Base-by-base conservation (phyloP, 1,140 invertebrate species). In the Hirudo medicinalis region DNA sequence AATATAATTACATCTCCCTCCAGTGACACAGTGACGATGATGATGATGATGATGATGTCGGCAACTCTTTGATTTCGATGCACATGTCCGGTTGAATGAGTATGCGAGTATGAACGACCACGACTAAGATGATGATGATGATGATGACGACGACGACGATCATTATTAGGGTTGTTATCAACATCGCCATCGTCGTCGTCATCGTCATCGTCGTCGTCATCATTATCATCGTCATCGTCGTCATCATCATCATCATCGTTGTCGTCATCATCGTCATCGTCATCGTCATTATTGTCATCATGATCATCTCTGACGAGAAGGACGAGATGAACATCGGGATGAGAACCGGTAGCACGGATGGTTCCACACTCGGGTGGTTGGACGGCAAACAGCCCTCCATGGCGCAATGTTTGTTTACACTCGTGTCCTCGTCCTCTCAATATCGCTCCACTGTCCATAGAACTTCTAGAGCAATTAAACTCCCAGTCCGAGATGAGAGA, bases 401-500 rank as follows among this genome's bases (percentile, higher is more conserved):
- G 43, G 43, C 43, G 43, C 43, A 49, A 49, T 49, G 43, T 49
- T 49, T 49, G 43, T 49, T 49, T 49, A 49, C 43, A 49, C 43
- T 49, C 43, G 43, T 49, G 13, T 13, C 5, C 43, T 49, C 13
- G 43, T 11, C 43, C 43, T 49, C 43, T 49, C 11, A 49, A 49
- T 49, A 49, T 49, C 43, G 43, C 43, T 49, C 43, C 15, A 9
- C 15, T 13, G 43, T 49, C 43, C 43, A 49, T 49, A 49, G 43
- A 63, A 63, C 57, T 63, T 25, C 19, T 63, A 63, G 22, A 25
- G 29, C 57, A 63, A 63, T 63, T 63, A 25, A 25, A 25, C 29
- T 32, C 11, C n/a, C 29, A n/a, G 29, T 63, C 22, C 22, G 57
- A 63, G 57, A 63, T 49, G 57, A 63, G 57, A 63, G 57, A 63